Evolutionary conservation across 2,797 vertebrate species (phyloP).

Genomic region (Falco novaeseelandiae): DNA sequence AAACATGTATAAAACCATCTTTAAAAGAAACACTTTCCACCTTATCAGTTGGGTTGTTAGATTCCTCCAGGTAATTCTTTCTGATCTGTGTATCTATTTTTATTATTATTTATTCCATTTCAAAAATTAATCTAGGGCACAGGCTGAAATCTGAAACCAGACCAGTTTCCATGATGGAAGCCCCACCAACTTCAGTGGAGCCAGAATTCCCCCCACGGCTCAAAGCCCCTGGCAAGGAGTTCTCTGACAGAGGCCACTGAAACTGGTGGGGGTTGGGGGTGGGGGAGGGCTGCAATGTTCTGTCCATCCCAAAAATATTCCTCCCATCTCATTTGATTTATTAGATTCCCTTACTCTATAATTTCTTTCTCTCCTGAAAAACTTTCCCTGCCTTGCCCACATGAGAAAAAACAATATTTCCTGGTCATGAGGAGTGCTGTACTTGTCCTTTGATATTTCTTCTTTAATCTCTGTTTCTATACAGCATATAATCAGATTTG

Average conservation of each 20-base stretch:
- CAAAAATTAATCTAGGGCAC: neutral
- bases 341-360: neutral
- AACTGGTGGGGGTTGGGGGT: accelerated
- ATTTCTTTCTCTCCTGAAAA: constrained; percentile 24
- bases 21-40: neutral
- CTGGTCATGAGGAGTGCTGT: neutral
- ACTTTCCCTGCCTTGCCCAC: neutral
- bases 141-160: neutral
- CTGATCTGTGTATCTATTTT: neutral
- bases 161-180: neutral
- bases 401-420: constrained; percentile 10
- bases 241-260: neutral
- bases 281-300: neutral
- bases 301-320: neutral
- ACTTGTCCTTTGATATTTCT: constrained; percentile 40
- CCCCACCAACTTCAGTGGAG: neutral
- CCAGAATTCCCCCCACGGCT: neutral
- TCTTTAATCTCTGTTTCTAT: constrained; percentile 41
- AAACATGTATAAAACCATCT: neutral
- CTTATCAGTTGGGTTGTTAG: neutral
- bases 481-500: neutral
- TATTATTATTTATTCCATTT: neutral
- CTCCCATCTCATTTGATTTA: neutral
- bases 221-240: neutral
- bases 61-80: neutral